Base-by-base conservation (phyloP, 2,113 vertebrate species). In the Ramphastos sulfuratus region DNA sequence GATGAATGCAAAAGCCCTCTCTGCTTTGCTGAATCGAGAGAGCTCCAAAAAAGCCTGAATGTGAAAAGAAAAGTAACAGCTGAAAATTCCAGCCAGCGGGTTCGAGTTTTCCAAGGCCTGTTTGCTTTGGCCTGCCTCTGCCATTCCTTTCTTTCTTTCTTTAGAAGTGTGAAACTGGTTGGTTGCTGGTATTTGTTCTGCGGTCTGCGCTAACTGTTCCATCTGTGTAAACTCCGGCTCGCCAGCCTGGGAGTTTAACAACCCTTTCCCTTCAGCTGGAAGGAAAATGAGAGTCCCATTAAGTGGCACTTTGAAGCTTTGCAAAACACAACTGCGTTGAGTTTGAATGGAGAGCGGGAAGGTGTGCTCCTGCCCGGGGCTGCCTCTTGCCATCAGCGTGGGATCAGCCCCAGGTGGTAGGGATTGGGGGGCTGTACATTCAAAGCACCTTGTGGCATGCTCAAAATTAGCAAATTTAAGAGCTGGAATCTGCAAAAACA, bases 91-190 rank as follows among this genome's bases (percentile, higher is more conserved):
- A 97, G 94, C 90, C 97, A 96, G 95, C 3, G 82, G 94, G 95
- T 97, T 97, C 64, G 78, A 96, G 94, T 96, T 98, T 97, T 98
- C 97, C 98, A 92, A 95, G 87, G 95, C 78, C 96, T 97, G 95
- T 98, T 98, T 98, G 97, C 96, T 96, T 98, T 98, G 97, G 98
- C 97, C 96, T 16, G 75, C 55, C 91, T 70, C 95, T 82, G 86
- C 91, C 98, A 97, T 98, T 98, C 97, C 97, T 98, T 97, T 97
- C 97, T 98, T 94, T 98, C 97, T 97, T 97, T 98, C 97, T 98
- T 98, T 98, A 97, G 97, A 98, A 98, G 98, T 98, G 98, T 98
- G 98, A 98, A 98, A 96, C 96, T 96, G 98, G 97, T 97, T 97
- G 97, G 97, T 98, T 21, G 97, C 97, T 98, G 97, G 98, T 98